Evolutionary conservation across 2,888 invertebrate species (phyloP).

Genomic region (Tetanocera ferruginea): DNA sequence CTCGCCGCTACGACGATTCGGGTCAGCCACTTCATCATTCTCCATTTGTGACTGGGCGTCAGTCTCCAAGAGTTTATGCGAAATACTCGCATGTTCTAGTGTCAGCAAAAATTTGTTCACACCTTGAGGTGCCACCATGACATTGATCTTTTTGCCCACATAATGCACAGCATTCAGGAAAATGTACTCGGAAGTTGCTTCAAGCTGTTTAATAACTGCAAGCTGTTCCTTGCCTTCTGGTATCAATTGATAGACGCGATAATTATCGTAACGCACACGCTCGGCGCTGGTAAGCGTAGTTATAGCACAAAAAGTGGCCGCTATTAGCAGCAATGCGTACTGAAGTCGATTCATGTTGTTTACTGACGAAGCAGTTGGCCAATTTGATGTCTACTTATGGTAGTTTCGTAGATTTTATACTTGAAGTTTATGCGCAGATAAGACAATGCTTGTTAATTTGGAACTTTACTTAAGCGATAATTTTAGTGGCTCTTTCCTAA

Average conservation of each 20-base stretch:
- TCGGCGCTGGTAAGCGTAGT: constrained; percentile 36
- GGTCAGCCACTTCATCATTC: constrained; percentile 51
- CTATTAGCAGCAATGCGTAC: constrained; percentile 20
- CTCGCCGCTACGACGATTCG: constrained; percentile 48
- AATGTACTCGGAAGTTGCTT: constrained; percentile 61
- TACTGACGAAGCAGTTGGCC: not conserved
- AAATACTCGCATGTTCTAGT: constrained; percentile 57
- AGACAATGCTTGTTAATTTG: too few relatives aligned
- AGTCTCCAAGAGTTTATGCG: constrained; percentile 69
- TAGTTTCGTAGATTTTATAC: not conserved
- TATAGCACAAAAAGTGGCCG: constrained; percentile 38
- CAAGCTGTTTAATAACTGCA: constrained; percentile 68
- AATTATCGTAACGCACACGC: constrained; percentile 71
- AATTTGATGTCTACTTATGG: not conserved
- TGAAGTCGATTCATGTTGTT: constrained; percentile 32
- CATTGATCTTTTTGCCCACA: constrained; percentile 65
- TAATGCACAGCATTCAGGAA: constrained; percentile 69
- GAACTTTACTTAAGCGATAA: too few relatives aligned
- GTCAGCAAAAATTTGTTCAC: constrained; percentile 48
- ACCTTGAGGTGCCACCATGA: constrained; percentile 64
- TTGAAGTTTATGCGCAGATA: too few relatives aligned
- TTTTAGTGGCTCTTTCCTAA: too few relatives aligned
- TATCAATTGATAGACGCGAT: constrained; percentile 73
- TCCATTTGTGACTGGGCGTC: constrained; percentile 66
- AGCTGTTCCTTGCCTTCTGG: constrained; percentile 72